Evolutionary conservation across 2,113 vertebrate genomes (phyloP).

Genomic region (Bos javanicus): DNA sequence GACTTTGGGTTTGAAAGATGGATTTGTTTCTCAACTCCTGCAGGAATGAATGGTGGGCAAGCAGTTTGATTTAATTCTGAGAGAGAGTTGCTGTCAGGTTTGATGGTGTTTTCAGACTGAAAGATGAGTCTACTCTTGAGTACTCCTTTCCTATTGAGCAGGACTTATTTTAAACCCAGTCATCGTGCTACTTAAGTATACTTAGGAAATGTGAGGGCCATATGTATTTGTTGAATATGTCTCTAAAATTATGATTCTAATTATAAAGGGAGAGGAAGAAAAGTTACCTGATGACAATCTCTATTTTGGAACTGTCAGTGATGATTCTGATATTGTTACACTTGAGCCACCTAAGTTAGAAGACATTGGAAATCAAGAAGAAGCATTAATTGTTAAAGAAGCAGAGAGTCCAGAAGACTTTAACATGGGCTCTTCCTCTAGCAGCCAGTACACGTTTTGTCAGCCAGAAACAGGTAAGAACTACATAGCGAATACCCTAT

Average conservation of each 20-base stretch:
- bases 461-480: conserved; percentile 89
- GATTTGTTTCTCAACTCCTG: neutral
- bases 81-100: neutral
- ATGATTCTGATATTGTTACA: conserved; percentile 96
- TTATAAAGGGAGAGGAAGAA: conserved; percentile 74
- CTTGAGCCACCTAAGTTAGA: conserved; percentile 87
- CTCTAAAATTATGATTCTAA: conserved; percentile 16
- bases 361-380: conserved; percentile 81
- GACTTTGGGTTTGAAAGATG: neutral
- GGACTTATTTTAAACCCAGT: neutral
- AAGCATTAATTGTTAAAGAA: conserved; percentile 73
- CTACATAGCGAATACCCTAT: neutral
- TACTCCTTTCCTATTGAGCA: neutral
- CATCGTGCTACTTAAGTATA: neutral
- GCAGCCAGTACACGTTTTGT: conserved; percentile 94
- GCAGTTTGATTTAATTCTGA: neutral
- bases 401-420: conserved; percentile 76
- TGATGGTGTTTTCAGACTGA: neutral
- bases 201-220: neutral
- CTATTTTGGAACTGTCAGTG: conserved; percentile 87
- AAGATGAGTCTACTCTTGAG: neutral
- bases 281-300: conserved; percentile 78
- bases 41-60: neutral
- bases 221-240: conserved; percentile 12
- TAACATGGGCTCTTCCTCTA: conserved; percentile 93